These are phyloP conservation scores for Hormaphis cornu DNA, from an alignment of 1,140 invertebrate species.

Conservation along the genomic window DNA sequence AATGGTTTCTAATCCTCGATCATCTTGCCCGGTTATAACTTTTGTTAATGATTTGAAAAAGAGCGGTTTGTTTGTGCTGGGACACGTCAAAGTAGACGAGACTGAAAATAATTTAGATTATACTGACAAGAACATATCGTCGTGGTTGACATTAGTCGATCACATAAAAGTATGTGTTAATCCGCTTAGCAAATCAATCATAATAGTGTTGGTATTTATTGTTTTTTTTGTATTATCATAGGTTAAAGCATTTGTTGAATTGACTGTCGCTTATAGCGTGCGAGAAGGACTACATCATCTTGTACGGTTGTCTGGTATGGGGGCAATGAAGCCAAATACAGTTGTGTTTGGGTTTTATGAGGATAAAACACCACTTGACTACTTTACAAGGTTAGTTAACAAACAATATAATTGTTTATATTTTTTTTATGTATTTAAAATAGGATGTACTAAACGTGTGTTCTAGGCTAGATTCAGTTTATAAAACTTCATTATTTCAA, in stretches of 20 bases:
- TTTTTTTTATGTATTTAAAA: too few relatives aligned
- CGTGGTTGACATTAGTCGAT: constrained; percentile 81
- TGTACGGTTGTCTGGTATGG: constrained; percentile 82
- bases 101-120: constrained; percentile 47
- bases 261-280: constrained; percentile 76
- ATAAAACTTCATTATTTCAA: constrained; percentile 22
- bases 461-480: constrained; percentile 18
- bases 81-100: constrained; percentile 70
- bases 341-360: constrained; percentile 86
- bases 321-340: constrained; percentile 98
- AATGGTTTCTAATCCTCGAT: constrained; percentile 83
- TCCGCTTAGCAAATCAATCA: not conserved
- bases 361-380: constrained; percentile 59
- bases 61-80: constrained; percentile 89
- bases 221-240: constrained; percentile 36
- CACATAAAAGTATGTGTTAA: constrained; percentile 56
- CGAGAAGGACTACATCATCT: constrained; percentile 87
- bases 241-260: constrained; percentile 94
- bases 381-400: constrained; percentile 46
- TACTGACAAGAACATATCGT: constrained; percentile 58
- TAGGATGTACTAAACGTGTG: not conserved
- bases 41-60: constrained; percentile 99
- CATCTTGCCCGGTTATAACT: constrained; percentile 80
- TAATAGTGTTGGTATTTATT: not conserved
- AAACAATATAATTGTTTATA: not conserved